Base-by-base conservation (phyloP, 2,113 vertebrate genomes). In the Tupaia tana region DNA sequence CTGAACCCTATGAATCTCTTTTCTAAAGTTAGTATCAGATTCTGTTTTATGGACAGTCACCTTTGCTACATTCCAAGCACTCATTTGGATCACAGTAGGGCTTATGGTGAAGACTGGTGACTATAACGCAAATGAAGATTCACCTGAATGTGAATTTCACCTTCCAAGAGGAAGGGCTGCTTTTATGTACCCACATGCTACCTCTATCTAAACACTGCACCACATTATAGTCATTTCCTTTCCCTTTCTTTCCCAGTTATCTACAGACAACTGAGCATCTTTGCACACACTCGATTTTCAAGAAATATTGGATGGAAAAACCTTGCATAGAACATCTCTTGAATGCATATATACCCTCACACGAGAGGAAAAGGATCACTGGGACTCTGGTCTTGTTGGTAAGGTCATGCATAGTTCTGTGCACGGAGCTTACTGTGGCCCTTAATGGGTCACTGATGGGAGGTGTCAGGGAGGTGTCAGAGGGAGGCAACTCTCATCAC, bases 231-330 rank as follows among this genome's bases (percentile, higher is more conserved):
- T 16, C 13, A 3, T 54, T 87, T 73, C 73, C 29, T 66, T 82
- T 89, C 10, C 12, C 20, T 88, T 71, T 69, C 63, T 63, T 86
- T 92, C 22, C 20, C 0, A 18, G 64, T 66, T 20, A 74, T 52
- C 56, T 7, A 58, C 9, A 83, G 52, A 74, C 58, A 31, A 31
- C 24, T 16, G 8, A 90, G 29, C 7, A 52, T 64, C 11, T 91
- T 95, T 87, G 67, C 52, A 58, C 75, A 16, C 67, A 66, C 20
- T n/a, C 81, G 13, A 69, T 86, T 95, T 89, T 74, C 15, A 58
- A 0, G 59, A 79, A 83, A 58, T 89, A 24, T 24, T 67, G 67
- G 59, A n/a, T 59, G 70, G 31, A 81, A 84, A 70, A n/a, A 66
- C 25, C 69, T 64, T 75, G 59, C 2, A 19, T 24, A 29, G 59